Evolutionary conservation across 1,140 invertebrate species (phyloP), one percentile per base, ranked within the genome.

Genomic region (Pinna nobilis): DNA sequence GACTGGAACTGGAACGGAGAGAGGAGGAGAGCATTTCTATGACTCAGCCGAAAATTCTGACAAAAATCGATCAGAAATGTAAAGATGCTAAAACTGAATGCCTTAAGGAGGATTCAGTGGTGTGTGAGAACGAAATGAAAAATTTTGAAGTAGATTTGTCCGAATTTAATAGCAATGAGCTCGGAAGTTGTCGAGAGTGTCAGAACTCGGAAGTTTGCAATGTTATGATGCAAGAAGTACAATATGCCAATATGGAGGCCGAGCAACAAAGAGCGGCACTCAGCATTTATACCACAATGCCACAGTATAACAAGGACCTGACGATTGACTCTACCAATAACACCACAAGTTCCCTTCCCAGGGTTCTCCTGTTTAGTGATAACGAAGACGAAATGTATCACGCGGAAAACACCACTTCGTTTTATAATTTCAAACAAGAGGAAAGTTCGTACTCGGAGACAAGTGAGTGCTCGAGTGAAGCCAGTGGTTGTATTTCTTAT

Each of bases 1-100:
- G 96, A 64, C 87, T 99, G 70, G 95, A 98, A 78, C 89, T 98
- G 74, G 97, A 98, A 88, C 94, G 95, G 87, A 94, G 95, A 76
- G 92, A 94, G 13, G 74, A 74, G 6, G 76, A 80, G 44, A 61
- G 30, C 11, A 20, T 35, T 2, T 39, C 57, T 13, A 35, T 30
- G 57, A 41, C 50, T 50, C 55, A 70, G 50, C 15, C 6, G 23
- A 23, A 30, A 9, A 49, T 61, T 25, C 9, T 7, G 20, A 7
- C 30, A 39, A 63, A 63, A 41, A 23, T 63, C 35, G 39, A 63
- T 11, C 28, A 35, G 13, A 33, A 6, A 33, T 28, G 35, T 39
- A 25, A 33, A 3, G 39, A 63, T 23, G 59, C 28, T 20, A 20
- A 9, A 5, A 3, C 28, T 23, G 37, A 44, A 25, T 41, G 15